Evolutionary conservation across 2,888 invertebrate species (phyloP).

Genomic region (Carabus problematicus): DNA sequence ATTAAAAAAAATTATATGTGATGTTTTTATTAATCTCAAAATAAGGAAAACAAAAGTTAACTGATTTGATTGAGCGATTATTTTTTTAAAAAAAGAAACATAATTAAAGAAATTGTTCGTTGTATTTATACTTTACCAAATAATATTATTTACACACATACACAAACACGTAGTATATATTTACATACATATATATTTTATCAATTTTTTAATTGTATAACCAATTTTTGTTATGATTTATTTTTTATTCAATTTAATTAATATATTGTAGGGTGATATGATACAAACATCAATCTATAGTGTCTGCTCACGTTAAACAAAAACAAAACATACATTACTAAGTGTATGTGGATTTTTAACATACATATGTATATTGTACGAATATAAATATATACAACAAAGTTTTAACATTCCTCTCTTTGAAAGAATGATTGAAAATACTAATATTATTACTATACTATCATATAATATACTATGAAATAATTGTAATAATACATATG

Average conservation of each 20-base stretch:
- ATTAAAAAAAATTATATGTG: conserved; percentile 60
- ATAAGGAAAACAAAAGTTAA: conserved; percentile 39
- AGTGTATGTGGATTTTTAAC: conserved; percentile 52
- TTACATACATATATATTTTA: conserved; percentile 43
- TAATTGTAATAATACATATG: too few relatives aligned
- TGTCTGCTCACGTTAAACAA: conserved; percentile 45
- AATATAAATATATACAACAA: conserved; percentile 23
- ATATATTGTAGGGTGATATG: conserved; percentile 45
- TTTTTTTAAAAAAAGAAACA: too few relatives aligned
- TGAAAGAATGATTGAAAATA: too few relatives aligned
- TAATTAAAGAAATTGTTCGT: conserved; percentile 44
- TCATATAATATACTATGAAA: too few relatives aligned
- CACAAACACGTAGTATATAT: too few relatives aligned
- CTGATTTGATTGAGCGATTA: conserved; percentile 40
- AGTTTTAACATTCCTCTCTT: conserved; percentile 35
- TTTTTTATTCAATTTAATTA: conserved; percentile 33
- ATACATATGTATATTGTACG: conserved; percentile 46
- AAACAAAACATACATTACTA: conserved; percentile 25
- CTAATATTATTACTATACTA: too few relatives aligned
- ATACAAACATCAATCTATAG: conserved; percentile 45
- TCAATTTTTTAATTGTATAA: conserved; percentile 45
- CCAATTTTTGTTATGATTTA: conserved; percentile 39
- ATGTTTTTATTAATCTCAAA: conserved; percentile 60
- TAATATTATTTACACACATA: conserved; percentile 53
- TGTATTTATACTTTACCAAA: conserved; percentile 56